These are phyloP conservation scores for Phorcus lineatus DNA, from an alignment of 2,888 invertebrate genomes.

Conservation along the genomic window DNA sequence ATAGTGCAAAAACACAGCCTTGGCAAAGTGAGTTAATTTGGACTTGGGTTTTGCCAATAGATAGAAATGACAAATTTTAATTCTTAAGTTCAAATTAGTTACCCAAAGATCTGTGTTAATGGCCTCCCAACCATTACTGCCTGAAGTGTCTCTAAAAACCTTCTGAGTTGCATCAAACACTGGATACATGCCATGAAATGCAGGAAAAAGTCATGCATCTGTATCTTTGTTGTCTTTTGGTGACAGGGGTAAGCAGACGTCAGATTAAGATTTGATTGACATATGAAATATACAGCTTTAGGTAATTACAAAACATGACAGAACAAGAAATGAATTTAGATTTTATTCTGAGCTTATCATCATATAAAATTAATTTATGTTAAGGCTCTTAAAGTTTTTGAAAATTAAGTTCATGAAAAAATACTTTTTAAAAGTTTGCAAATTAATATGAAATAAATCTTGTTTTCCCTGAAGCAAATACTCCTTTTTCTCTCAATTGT, in stretches of 20 bases:
- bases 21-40: too few species aligned
- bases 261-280: conserved; percentile 12
- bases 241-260: conserved; percentile 2
- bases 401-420: too few species aligned
- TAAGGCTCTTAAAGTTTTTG: too few species aligned
- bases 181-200: conserved; percentile 42
- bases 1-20: too few species aligned
- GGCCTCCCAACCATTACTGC: conserved; percentile 36
- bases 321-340: not conserved
- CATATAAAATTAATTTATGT: too few species aligned
- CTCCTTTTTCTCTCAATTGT: too few species aligned
- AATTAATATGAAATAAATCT: too few species aligned
- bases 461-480: too few species aligned
- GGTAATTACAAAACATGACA: not conserved
- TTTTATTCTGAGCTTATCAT: too few species aligned
- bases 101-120: conserved; percentile 41
- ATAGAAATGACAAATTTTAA: too few species aligned
- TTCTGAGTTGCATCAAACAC: conserved; percentile 42
- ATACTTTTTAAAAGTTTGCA: too few species aligned
- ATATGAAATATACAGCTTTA: conserved; percentile 14
- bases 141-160: conserved; percentile 36
- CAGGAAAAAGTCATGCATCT: not conserved
- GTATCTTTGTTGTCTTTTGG: not conserved
- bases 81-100: not conserved
- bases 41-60: too few species aligned